Base-by-base conservation (phyloP, 2,888 invertebrate species). In the Ypsolopha sequella region DNA sequence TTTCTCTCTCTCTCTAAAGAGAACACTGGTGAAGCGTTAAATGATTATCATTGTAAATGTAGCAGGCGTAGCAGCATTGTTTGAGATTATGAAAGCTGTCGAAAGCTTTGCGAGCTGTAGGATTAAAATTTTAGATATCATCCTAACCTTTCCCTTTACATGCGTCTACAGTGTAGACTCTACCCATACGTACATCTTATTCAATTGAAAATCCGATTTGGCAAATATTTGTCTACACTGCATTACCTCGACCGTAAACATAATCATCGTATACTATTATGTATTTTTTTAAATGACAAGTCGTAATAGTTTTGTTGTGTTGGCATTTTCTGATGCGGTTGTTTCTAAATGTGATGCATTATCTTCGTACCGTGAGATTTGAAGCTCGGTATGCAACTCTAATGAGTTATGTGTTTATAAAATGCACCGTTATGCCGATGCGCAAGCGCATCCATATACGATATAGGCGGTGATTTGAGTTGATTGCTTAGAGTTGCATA, bases 11-110 rank as follows among this genome's bases (percentile, higher is more conserved):
- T 70, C 75, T 63, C 63, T 67, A 78, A 79, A 72, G 76, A 65
- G 80, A 76, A 71, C 80, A 73, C 68, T 68, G 69, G 36, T 74
- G 71, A 71, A 65, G 73, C 64, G 71, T 70, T 71, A 76, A 76
- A 74, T 70, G 80, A 80, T 82, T 82, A 80, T 80, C 76, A 80
- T 80, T 78, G 70, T 77, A 77, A 76, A 62, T 77, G 70, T 76
- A 73, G 66, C 73, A 65, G 63, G 68, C 71, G 78, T 77, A 75
- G 77, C 76, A 24, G 24, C 49, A 49, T 39, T 49, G 49, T 49
- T 49, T 35, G 10, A 33, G 9, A 33, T 41, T 41, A 49, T 50
- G 52, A 52, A 52, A 52, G 52, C 33, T 44, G 14, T 7, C n/a
- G 45, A 45, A 45, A 34, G 33, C 34, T 34, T 11, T 33, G 35